Evolutionary conservation across 2,888 invertebrate genomes (phyloP).

Genomic region (Stenoptilia bipunctidactyla): DNA sequence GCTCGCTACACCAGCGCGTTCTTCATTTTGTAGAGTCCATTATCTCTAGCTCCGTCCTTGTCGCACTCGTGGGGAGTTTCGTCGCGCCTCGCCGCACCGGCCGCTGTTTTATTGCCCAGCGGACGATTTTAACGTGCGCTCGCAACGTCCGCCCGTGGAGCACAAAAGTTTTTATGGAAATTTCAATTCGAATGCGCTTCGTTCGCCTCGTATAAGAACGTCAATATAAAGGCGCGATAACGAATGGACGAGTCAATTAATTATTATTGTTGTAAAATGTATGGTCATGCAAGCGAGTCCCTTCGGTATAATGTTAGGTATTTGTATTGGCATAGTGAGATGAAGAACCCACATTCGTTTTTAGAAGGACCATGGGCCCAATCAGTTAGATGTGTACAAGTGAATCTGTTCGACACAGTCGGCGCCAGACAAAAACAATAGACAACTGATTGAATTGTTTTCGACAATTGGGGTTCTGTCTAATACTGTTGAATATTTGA

Average conservation of each 20-base stretch:
- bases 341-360: too few species aligned
- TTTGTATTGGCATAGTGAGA: not conserved
- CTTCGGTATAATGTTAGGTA: conserved; percentile 7
- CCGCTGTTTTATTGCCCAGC: conserved; percentile 71
- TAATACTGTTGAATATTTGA: too few species aligned
- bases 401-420: too few species aligned
- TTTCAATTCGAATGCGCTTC: conserved; percentile 70
- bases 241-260: conserved; percentile 72
- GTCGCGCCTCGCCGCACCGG: conserved; percentile 68
- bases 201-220: conserved; percentile 60
- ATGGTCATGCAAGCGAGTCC: conserved; percentile 34
- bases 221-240: conserved; percentile 71
- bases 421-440: too few species aligned
- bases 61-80: conserved; percentile 48
- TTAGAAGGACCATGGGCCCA: too few species aligned
- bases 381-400: too few species aligned
- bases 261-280: conserved; percentile 69
- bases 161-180: conserved; percentile 73
- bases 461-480: too few species aligned
- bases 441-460: too few species aligned
- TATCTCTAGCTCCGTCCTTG: conserved; percentile 56
- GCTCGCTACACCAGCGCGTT: conserved; percentile 61
- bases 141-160: conserved; percentile 65
- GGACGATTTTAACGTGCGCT: conserved; percentile 72
- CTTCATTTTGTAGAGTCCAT: conserved; percentile 68